Base-by-base conservation (phyloP, 1,140 invertebrate species). In the Bicyclus anynana region DNA sequence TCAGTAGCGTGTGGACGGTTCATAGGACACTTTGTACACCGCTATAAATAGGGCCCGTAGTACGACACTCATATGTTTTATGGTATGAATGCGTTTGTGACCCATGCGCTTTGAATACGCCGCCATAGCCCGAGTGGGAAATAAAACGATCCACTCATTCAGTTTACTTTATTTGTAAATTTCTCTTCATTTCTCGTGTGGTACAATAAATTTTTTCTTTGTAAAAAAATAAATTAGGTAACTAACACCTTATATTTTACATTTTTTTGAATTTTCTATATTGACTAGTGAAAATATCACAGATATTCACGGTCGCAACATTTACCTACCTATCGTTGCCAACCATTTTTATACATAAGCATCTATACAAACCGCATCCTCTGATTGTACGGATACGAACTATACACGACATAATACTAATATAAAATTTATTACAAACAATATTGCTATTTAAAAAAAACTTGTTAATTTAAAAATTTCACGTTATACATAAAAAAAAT, bases 101-200 rank as follows among this genome's bases (percentile, higher is more conserved):
- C 42, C 49, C 16, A 27, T 51, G 55, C 50, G 50, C 33, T 51
- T 52, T 47, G 47, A 53, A 37, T 18, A 10, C 40, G 26, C 33
- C 35, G 40, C 20, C 16, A 44, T 33, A 33, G 4, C 1, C 29
- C 9, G 10, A 10, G 1, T 1, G 10, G 10, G 9, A 63, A 76
- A 69, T 65, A 67, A 68, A 72, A 67, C 37, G 55, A 49, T 27
- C n/a, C 9, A 26, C 20, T 58, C 20, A 29, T 46, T 59, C 61
- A 51, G 64, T 86, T 82, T 79, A 74, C 79, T 83, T 76, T 81
- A 84, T 83, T 83, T 80, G 71, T 83, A 18, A 81, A 81, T 83
- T 83, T 79, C 65, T 70, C 70, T 59, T 72, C 70, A 65, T 67
- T 74, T 70, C 71, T 55, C n/a, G 53, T 69, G 65, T 59, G 61